Evolutionary conservation across 2,888 invertebrate genomes (phyloP), one percentile per base, ranked within the genome.

Genomic region (Apoderus coryli): DNA sequence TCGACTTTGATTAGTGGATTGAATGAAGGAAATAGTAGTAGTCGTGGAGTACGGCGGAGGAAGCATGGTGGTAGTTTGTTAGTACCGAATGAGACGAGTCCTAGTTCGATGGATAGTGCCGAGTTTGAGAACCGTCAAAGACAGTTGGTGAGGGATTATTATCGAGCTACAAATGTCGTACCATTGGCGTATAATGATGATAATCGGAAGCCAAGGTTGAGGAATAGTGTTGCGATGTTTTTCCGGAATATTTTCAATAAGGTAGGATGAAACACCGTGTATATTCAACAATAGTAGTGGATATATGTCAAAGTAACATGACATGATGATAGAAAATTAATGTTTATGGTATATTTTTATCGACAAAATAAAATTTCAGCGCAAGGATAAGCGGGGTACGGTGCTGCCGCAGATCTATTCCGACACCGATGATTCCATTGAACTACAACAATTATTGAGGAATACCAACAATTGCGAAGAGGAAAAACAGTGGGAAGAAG

Each of bases 281-380:
- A n/a, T n/a, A n/a, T n/a, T n/a, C n/a, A n/a, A n/a, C n/a, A n/a
- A n/a, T n/a, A n/a, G n/a, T n/a, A n/a, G n/a, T n/a, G n/a, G n/a
- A n/a, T n/a, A n/a, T n/a, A n/a, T n/a, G n/a, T n/a, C n/a, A n/a
- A n/a, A n/a, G n/a, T n/a, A n/a, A n/a, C n/a, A n/a, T n/a, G n/a
- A n/a, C n/a, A n/a, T n/a, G n/a, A n/a, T n/a, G n/a, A n/a, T n/a
- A n/a, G n/a, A n/a, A n/a, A n/a, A n/a, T n/a, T n/a, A n/a, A n/a
- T n/a, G n/a, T n/a, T n/a, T n/a, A n/a, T n/a, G n/a, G n/a, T n/a
- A n/a, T n/a, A n/a, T n/a, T n/a, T n/a, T n/a, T n/a, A n/a, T n/a
- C n/a, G n/a, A n/a, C n/a, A n/a, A n/a, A n/a, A n/a, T n/a, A n/a
- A 43, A 42, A 40, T 43, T 43, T 32, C 29, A 43, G 43, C 43